Conservation (phyloP, 2,797 vertebrate genomes). For the Babyrousa celebensis region DNA sequence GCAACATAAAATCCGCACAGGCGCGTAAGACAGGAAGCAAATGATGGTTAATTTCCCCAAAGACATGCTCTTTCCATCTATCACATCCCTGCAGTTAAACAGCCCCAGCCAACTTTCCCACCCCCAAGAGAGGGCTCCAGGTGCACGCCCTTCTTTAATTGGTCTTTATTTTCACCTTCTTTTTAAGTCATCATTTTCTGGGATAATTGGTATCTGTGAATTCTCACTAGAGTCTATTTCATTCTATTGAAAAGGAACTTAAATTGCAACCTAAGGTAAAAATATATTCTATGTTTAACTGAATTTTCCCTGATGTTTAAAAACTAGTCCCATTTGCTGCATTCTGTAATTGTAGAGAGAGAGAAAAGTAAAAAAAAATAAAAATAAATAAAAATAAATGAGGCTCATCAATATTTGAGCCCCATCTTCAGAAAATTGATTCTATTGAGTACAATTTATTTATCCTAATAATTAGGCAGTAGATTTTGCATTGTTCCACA, state of each 20-base stretch:
- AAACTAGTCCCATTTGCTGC: background rate
- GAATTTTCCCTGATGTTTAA: background rate
- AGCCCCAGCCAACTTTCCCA: background rate
- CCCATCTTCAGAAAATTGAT: background rate
- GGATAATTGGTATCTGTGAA: slow-evolving; percentile 38
- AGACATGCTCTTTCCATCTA: background rate
- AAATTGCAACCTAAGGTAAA: slow-evolving; percentile 1
- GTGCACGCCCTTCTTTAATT: slow-evolving; percentile 55
- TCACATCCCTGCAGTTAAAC: background rate
- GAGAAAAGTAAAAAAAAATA: background rate
- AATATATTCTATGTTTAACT: background rate
- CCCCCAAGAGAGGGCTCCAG: slow-evolving; percentile 47
- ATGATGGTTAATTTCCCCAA: slow-evolving; percentile 46
- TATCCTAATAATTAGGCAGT: background rate
- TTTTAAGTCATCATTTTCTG: slow-evolving; percentile 62
- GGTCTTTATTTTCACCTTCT: slow-evolving; percentile 47
- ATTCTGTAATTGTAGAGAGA: background rate
- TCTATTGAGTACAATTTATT: background rate
- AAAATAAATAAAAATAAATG: background rate
- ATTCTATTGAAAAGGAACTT: slow-evolving; percentile 44
- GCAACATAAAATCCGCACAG: background rate
- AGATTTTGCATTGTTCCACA: background rate
- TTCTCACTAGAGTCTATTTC: slow-evolving; percentile 35
- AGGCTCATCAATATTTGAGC: background rate
- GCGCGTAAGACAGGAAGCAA: background rate